Base-by-base conservation (phyloP, 1,140 invertebrate species). In the Scaptomyza montana region DNA sequence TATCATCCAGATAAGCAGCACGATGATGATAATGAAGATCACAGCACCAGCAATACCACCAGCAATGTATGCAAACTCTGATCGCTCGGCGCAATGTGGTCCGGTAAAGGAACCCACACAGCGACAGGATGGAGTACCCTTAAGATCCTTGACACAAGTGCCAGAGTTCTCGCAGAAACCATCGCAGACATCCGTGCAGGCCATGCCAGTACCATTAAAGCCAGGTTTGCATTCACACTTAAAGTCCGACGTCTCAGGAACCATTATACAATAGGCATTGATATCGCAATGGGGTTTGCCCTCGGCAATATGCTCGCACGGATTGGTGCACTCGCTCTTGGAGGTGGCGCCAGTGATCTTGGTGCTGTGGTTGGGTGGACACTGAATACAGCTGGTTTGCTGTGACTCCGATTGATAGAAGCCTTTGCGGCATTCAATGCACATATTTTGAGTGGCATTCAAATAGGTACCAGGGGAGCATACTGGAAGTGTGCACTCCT, bases 1-100 rank as follows among this genome's bases (percentile, higher is more conserved):
- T 81, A 98, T 98, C 98, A 98, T 98, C 97, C 98, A 98, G 56
- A 98, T 97, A 12, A 98, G 94, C 41, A 98, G 93, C 4, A 98
- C 97, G 63, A 98, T 95, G 78, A 98, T 95, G 71, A 98, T 98
- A 66, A 98, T 96, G 80, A 98, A 95, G 68, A 98, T 96, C 19
- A 98, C 97, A 10, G 96, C 96, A 13, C 96, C 97, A 25, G 97
- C 97, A 69, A 98, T 98, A 13, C 98, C 97, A 9, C 97, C 97
- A 19, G 97, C 97, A 67, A 98, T 98, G 92, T 98, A 98, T 4
- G 97, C 97, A 92, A 98, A 98, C 85, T 98, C 97, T 1, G 97
- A 98, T 91, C 98, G 98, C 78, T 97, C 96, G 4, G 95, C 94
- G 85, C 97, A 98, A 65, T 96, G 95, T 73, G 96, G 95, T n/a